These are phyloP conservation scores for Phymorhynchus buccinoides DNA, from an alignment of 1,140 invertebrate species.

Conservation along the genomic window DNA sequence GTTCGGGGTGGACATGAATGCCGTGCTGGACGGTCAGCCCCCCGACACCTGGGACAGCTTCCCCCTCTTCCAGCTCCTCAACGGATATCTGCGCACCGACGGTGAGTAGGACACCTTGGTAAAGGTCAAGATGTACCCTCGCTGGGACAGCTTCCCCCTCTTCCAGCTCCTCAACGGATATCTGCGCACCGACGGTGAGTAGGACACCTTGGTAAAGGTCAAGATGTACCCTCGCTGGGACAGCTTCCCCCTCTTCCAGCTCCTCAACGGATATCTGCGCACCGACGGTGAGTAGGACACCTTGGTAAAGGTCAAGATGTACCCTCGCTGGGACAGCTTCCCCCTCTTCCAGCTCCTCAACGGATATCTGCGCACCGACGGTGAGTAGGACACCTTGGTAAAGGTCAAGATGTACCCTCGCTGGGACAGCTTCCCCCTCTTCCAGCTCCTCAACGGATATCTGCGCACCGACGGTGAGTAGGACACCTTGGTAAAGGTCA, in stretches of 20 bases:
- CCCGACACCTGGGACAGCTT: slow-evolving; percentile 98
- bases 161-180: slow-evolving; percentile 99
- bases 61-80: slow-evolving; percentile 98
- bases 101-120: slow-evolving; percentile 79
- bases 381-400: slow-evolving; percentile 78
- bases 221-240: too few relatives aligned
- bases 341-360: slow-evolving; percentile 99
- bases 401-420: too few relatives aligned
- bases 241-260: slow-evolving; percentile 98
- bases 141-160: slow-evolving; percentile 98
- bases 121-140: too few relatives aligned
- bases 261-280: slow-evolving; percentile 97
- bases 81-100: slow-evolving; percentile 96
- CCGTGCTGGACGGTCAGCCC: slow-evolving; percentile 95
- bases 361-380: slow-evolving; percentile 96
- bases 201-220: too few relatives aligned
- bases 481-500: too few relatives aligned
- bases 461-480: slow-evolving; percentile 92
- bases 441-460: slow-evolving; percentile 99
- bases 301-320: too few relatives aligned
- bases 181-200: slow-evolving; percentile 92
- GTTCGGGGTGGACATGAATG: slow-evolving; percentile 99
- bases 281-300: slow-evolving; percentile 85
- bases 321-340: slow-evolving; percentile 99
- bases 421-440: slow-evolving; percentile 99